Percentiles rank a stretch among this genome's conserved stretches.
Conservation (phyloP, 2,888 invertebrate genomes). For the Xestia ashworthii region DNA sequence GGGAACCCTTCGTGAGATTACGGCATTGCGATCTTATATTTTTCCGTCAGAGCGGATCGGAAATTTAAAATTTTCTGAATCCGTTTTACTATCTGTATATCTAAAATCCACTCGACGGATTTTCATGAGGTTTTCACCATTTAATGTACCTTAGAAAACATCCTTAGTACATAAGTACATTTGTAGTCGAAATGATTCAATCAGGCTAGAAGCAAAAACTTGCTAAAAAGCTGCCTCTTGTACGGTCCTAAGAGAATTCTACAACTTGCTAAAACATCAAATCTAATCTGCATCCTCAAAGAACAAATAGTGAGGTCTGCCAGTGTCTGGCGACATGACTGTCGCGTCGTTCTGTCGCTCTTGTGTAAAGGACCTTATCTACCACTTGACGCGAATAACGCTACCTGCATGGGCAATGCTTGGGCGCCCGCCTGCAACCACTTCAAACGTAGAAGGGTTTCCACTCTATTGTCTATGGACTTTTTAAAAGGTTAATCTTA, state of each 20-base stretch:
- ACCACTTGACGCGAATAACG: slow-evolving; percentile 81
- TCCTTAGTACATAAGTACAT: background rate
- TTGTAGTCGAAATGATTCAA: background rate
- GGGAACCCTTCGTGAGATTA: background rate
- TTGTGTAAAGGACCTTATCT: slow-evolving; percentile 75
- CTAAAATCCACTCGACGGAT: background rate
- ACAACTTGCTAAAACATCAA: slow-evolving; percentile 46
- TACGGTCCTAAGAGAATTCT: slow-evolving; percentile 4
- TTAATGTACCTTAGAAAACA: too few species aligned
- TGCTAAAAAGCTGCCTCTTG: background rate
- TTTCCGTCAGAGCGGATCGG: background rate
- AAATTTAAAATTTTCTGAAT: background rate
- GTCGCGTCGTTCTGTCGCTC: slow-evolving; percentile 70
- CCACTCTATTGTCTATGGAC: slow-evolving; percentile 73
- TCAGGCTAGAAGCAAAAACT: background rate
- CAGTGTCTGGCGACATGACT: slow-evolving; percentile 67
- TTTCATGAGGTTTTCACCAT: background rate
- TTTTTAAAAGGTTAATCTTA: slow-evolving; percentile 63
- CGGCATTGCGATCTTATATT: background rate
- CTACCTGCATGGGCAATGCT: slow-evolving; percentile 80
- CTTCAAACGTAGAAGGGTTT: slow-evolving; percentile 81
- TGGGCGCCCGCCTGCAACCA: slow-evolving; percentile 75
- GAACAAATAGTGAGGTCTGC: slow-evolving; percentile 51
- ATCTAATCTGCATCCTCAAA: slow-evolving; percentile 55
- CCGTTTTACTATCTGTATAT: background rate